Evolutionary conservation across 1,140 invertebrate species (phyloP).

Genomic region (Bursaphelenchus mucronatus): DNA sequence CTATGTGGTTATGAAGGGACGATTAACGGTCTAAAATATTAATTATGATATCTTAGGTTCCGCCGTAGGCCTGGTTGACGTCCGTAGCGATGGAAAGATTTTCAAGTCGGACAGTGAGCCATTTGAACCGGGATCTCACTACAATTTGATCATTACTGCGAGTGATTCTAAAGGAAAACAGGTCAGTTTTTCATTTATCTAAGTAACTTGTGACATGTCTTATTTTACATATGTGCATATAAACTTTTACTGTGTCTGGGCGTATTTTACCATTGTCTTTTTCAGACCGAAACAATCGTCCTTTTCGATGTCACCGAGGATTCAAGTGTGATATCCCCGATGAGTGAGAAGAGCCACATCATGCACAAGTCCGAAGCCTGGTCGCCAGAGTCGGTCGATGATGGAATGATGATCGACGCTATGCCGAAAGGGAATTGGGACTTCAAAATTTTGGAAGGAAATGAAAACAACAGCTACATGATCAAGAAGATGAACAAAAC

Average conservation of each 20-base stretch:
- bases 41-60: conserved; percentile 8
- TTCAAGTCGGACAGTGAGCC: conserved; percentile 21
- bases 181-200: not conserved
- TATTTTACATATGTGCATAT: no score
- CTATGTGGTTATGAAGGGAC: no score
- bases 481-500: conserved; percentile 19
- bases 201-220: not conserved
- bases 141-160: conserved; percentile 24
- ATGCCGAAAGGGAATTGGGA: conserved; percentile 11
- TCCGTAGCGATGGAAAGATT: conserved; percentile 19
- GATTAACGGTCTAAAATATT: no score
- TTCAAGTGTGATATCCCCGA: not conserved
- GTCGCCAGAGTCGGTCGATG: conserved; percentile 3
- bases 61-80: conserved; percentile 19
- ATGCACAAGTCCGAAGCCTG: not conserved
- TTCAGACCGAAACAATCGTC: conserved; percentile 13
- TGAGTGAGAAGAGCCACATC: no score
- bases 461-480: not conserved
- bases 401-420: conserved; percentile 3
- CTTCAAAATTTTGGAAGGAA: conserved; percentile 6
- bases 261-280: not conserved
- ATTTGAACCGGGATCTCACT: not conserved
- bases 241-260: no score
- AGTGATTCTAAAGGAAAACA: conserved; percentile 10
- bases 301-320: conserved; percentile 8